These are phyloP conservation scores for Cataglyphis cursor DNA, from an alignment of 2,888 invertebrate species.

Conservation along the genomic window DNA sequence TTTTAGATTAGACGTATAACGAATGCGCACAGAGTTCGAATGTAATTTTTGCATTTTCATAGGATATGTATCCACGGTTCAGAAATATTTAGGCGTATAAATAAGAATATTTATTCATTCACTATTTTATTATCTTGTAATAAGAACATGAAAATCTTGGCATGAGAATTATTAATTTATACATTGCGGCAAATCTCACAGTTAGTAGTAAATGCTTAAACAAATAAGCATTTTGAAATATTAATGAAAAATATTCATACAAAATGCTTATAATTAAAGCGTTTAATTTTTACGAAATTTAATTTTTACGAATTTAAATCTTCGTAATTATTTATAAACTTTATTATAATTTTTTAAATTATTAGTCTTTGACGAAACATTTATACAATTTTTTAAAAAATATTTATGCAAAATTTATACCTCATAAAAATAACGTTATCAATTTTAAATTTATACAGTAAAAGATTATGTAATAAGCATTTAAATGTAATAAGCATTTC, in stretches of 20 bases:
- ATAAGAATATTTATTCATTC: slow-evolving; percentile 31
- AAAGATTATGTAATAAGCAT: background rate
- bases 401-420: background rate
- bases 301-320: background rate
- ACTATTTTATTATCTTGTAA: slow-evolving; percentile 27
- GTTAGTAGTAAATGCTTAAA: slow-evolving; percentile 1
- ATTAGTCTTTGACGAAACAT: background rate
- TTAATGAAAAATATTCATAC: slow-evolving; percentile 24
- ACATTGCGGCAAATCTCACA: slow-evolving; percentile 9
- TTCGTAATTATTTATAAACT: slow-evolving; percentile 25
- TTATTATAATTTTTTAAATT: background rate
- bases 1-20: slow-evolving; percentile 25
- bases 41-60: slow-evolving; percentile 35
- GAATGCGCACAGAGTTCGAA: background rate
- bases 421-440: background rate
- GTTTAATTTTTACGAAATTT: background rate
- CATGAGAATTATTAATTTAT: slow-evolving; percentile 33
- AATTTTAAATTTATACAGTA: background rate
- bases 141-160: slow-evolving; percentile 29
- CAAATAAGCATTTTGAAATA: slow-evolving; percentile 40
- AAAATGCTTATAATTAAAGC: background rate
- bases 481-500: background rate
- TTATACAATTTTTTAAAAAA: background rate
- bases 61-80: background rate
- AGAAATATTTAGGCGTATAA: slow-evolving; percentile 36